phyloP scores from a whole-genome alignment of 2,113 vertebrate genomes.

The Ramphastos sulfuratus region DNA sequence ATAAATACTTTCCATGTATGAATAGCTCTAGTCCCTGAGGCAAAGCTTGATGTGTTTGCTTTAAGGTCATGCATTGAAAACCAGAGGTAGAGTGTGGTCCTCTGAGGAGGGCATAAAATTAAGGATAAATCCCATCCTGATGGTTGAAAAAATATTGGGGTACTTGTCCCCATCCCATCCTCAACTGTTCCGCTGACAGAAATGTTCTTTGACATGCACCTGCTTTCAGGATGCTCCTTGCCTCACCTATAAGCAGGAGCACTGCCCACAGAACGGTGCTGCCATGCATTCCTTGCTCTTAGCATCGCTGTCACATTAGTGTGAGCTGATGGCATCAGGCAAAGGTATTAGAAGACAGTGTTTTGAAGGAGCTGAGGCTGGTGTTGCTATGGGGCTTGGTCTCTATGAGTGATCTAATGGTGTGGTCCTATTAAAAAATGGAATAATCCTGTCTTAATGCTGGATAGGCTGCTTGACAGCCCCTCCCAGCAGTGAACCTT shows the following conservation, averaged over 20 bases:
- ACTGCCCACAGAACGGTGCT: not conserved
- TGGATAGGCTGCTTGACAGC: not conserved
- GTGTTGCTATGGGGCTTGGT: not conserved
- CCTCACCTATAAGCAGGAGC: not conserved
- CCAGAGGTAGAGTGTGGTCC: not conserved
- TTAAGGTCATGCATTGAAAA: not conserved
- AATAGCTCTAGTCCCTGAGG: not conserved
- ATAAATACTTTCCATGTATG: not conserved
- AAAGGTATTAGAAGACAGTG: not conserved
- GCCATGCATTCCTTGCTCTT: not conserved
- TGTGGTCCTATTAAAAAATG: not conserved
- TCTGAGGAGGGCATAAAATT: not conserved
- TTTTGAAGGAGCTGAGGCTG: not conserved
- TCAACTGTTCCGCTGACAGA: not conserved
- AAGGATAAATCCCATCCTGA: not conserved
- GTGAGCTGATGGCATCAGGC: not conserved
- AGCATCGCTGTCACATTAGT: not conserved
- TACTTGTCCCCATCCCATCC: not conserved
- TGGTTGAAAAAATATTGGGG: not conserved
- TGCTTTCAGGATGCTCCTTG: not conserved
- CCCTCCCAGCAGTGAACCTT: not conserved
- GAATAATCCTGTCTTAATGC: not conserved
- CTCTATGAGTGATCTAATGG: not conserved
- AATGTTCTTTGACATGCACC: not conserved
- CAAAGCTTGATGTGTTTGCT: not conserved